Evolutionary conservation across 1,140 invertebrate genomes (phyloP).

Genomic region (Acromyrmex charruanus): DNA sequence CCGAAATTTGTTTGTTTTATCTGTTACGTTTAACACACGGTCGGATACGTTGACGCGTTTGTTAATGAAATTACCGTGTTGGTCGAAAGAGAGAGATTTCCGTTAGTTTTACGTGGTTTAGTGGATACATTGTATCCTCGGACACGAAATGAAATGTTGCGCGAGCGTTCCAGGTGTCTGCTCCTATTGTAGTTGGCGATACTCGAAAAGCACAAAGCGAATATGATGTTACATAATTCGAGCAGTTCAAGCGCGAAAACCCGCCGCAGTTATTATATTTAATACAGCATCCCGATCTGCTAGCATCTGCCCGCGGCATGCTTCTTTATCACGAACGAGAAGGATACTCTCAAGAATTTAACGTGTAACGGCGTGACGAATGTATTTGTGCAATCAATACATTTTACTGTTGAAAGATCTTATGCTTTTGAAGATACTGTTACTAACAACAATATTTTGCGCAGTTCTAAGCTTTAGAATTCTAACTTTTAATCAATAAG

Average conservation of each 20-base stretch:
- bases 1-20: slow-evolving; percentile 10
- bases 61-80: slow-evolving; percentile 27
- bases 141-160: slow-evolving; percentile 52
- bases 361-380: neutral
- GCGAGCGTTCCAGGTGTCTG: slow-evolving; percentile 71
- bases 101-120: slow-evolving; percentile 31
- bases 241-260: slow-evolving; percentile 76
- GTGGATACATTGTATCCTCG: slow-evolving; percentile 44
- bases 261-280: slow-evolving; percentile 73
- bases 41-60: neutral
- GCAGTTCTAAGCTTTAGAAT: neutral
- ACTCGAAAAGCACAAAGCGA: slow-evolving; percentile 68
- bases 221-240: slow-evolving; percentile 80
- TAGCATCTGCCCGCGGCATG: slow-evolving; percentile 69
- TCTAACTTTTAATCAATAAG: neutral
- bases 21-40: slow-evolving; percentile 21
- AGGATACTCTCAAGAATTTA: slow-evolving; percentile 26
- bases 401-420: neutral
- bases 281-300: slow-evolving; percentile 62
- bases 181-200: slow-evolving; percentile 68
- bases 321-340: slow-evolving; percentile 35
- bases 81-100: slow-evolving; percentile 17
- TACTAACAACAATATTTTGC: neutral
- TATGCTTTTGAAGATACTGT: neutral
- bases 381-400: neutral